These are phyloP conservation scores for Channa maculata DNA, from an alignment of 2,113 vertebrate genomes.

Conservation along the genomic window DNA sequence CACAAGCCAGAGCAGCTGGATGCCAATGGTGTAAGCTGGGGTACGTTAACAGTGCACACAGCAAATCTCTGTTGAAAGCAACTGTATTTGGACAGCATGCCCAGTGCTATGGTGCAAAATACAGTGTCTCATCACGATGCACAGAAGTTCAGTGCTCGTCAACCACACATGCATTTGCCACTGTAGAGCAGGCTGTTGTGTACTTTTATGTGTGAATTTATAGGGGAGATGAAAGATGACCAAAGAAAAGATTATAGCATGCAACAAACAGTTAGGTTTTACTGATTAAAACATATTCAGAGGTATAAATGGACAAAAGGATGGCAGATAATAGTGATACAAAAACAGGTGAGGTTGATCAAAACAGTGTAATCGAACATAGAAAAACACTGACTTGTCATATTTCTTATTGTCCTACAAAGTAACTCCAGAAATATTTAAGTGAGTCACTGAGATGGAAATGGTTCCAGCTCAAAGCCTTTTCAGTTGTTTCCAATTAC, in stretches of 20 bases:
- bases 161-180: too few species aligned
- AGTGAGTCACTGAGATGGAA: slow-evolving; percentile 49
- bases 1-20: slow-evolving; percentile 2
- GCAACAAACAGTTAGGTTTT: neutral
- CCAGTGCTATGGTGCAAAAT: too few species aligned
- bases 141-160: too few species aligned
- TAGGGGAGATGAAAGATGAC: neutral
- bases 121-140: too few species aligned
- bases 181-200: too few species aligned
- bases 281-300: too few species aligned
- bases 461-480: slow-evolving; percentile 60
- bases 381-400: slow-evolving; percentile 16
- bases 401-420: slow-evolving; percentile 19
- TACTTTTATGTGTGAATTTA: neutral
- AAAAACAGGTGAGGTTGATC: slow-evolving; percentile 20
- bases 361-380: slow-evolving; percentile 22
- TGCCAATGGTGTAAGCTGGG: neutral
- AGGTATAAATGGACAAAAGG: too few species aligned
- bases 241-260: slow-evolving; percentile 5
- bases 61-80: neutral
- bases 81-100: too few species aligned
- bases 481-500: slow-evolving; percentile 66
- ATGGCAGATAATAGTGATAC: neutral
- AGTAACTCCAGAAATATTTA: slow-evolving; percentile 43
- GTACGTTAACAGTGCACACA: neutral